These are phyloP conservation scores for Phrynocephalus vlangalii DNA, from an alignment of 2,797 vertebrate species.

Conservation along the genomic window DNA sequence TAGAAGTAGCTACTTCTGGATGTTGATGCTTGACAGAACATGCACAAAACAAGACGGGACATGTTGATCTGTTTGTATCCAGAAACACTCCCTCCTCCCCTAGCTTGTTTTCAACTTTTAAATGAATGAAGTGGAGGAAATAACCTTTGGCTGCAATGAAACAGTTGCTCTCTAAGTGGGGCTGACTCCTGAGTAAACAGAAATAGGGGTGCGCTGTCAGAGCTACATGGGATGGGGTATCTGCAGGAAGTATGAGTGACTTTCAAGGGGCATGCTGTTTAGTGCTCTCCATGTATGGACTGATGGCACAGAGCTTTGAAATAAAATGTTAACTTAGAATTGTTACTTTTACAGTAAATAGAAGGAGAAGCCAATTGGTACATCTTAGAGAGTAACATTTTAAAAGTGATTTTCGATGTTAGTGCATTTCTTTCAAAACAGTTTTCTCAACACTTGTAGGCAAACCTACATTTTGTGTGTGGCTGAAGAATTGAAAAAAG, in stretches of 20 bases:
- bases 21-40: slow-evolving; percentile 49
- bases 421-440: too few species aligned
- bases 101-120: background rate
- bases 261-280: background rate
- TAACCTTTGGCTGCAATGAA: background rate
- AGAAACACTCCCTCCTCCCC: slow-evolving; percentile 24
- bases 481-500: too few species aligned
- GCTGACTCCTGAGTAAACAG: background rate
- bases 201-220: background rate
- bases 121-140: background rate
- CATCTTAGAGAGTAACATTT: too few species aligned
- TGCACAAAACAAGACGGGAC: slow-evolving; percentile 52
- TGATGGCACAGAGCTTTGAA: background rate
- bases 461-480: too few species aligned
- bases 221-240: background rate
- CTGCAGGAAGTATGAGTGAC: background rate
- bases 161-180: background rate
- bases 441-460: too few species aligned
- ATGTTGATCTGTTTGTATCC: slow-evolving; percentile 50
- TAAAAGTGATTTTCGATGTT: too few species aligned
- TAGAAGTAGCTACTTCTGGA: slow-evolving; percentile 54
- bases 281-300: background rate
- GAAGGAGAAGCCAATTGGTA: too few species aligned
- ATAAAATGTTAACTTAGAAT: too few species aligned
- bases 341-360: too few species aligned